Base-by-base conservation (phyloP, 1,140 invertebrate species). In the Drosophila parvula region DNA sequence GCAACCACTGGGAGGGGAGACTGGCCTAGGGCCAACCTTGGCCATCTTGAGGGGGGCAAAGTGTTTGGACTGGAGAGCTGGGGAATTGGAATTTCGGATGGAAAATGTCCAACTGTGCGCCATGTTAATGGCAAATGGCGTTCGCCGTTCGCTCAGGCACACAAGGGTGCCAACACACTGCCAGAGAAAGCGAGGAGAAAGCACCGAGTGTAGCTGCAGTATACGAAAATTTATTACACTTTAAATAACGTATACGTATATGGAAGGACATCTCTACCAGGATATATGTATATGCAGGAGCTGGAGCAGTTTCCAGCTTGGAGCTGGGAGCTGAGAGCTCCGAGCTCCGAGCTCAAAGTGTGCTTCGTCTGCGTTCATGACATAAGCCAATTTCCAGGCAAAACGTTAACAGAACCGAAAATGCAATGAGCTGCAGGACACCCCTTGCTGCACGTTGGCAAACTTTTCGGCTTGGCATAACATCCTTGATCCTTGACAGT, bases 51-150 rank as follows among this genome's bases (percentile, higher is more conserved):
- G 30, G 32, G 41, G 1, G 5, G 30, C 22, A 22, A 22, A 22
- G 16, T 12, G 5, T 8, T 14, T 8, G 47, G 34, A 22, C 22
- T 22, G 22, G 22, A 22, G 22, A 40, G 36, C 22, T 28, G 51
- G 74, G 41, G 74, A 77, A 77, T 60, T 48, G 55, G 62, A 41
- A 77, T 77, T 67, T 59, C 36, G 74, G 36, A 64, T 38, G 69
- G 56, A 79, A 79, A 82, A 82, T 51, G 79, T 86, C 74, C 79
- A 86, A 86, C 81, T 82, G 82, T 81, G 81, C 73, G 55, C 68
- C 74, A 74, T 70, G 69, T 78, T 86, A 86, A 84, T 84, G 79
- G 74, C 69, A 75, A 85, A 78, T 81, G 81, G 51, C 65, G 60
- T 53, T 60, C 50, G 64, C 55, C 56, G 34, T 48, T 65, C 47